Conservation (phyloP, 2,797 vertebrate genomes). For the Clarias fuscus region DNA sequence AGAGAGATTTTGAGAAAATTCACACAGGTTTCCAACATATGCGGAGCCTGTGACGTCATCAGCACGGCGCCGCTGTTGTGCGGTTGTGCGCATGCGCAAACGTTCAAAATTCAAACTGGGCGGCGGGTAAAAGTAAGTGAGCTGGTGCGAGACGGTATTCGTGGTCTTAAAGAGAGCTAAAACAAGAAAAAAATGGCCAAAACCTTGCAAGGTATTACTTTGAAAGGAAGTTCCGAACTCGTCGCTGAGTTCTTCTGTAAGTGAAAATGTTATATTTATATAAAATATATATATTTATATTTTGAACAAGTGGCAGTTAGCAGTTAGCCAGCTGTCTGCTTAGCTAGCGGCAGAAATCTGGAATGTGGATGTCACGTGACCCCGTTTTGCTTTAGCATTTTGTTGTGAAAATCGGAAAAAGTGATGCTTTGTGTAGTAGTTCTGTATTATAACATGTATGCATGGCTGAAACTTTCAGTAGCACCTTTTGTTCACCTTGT, state of each 20-base stretch:
- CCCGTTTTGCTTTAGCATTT: neutral
- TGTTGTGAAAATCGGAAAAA: neutral
- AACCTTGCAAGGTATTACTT: constrained; percentile 82
- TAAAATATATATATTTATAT: too few species aligned
- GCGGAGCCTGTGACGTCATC: neutral
- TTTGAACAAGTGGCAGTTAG: neutral
- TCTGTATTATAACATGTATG: neutral
- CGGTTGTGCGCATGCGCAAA: constrained; percentile 52
- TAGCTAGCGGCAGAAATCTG: neutral
- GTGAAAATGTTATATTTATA: constrained; percentile 51
- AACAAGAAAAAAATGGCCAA: constrained; percentile 67
- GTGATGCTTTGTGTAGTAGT: neutral
- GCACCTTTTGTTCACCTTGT: neutral
- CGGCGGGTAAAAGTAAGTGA: constrained; percentile 63
- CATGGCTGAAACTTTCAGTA: neutral
- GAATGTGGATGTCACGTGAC: neutral
- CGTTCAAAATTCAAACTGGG: constrained; percentile 69
- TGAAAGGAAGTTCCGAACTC: constrained; percentile 88
- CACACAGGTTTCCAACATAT: neutral
- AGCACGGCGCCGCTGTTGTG: neutral
- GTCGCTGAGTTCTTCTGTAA: constrained; percentile 95
- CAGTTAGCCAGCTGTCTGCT: too few species aligned
- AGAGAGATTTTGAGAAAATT: neutral
- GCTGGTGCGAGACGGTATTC: neutral
- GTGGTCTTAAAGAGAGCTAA: neutral